A percentile compares a stretch with the other conserved stretches of the same genome.
Evolutionary conservation across 2,888 invertebrate species (phyloP).

Genomic region (Carterocephalus palaemon): DNA sequence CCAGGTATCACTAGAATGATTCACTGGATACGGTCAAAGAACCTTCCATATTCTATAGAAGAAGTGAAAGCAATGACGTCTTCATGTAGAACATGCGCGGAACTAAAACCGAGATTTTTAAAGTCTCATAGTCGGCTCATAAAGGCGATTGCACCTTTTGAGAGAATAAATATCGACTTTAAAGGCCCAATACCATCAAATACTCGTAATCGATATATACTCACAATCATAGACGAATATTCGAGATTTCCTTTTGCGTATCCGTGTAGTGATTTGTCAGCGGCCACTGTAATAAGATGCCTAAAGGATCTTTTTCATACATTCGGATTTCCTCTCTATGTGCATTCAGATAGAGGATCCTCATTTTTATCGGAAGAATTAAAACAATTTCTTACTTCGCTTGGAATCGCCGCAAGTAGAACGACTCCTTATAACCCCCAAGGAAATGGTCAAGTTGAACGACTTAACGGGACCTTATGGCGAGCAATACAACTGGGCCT

Average conservation of each 20-base stretch:
- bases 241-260: conserved; percentile 25
- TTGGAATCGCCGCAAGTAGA: too few species aligned
- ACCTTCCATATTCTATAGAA: conserved; percentile 25
- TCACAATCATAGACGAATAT: conserved; percentile 29
- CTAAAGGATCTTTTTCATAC: too few species aligned
- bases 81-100: conserved; percentile 24
- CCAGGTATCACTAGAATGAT: conserved; percentile 13
- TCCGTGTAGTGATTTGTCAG: too few species aligned
- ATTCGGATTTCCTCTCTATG: too few species aligned
- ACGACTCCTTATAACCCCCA: too few species aligned
- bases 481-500: too few species aligned
- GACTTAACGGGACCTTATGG: too few species aligned
- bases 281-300: too few species aligned
- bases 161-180: conserved; percentile 28
- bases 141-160: conserved; percentile 28
- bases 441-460: too few species aligned
- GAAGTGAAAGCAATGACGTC: conserved; percentile 22
- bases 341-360: too few species aligned
- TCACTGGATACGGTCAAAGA: conserved; percentile 24
- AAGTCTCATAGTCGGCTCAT: conserved; percentile 13
- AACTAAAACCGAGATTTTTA: conserved; percentile 25
- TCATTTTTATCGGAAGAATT: too few species aligned
- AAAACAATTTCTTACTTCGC: too few species aligned
- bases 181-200: conserved; percentile 28
- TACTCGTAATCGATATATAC: conserved; percentile 24